A percentile compares a stretch with the other conserved stretches of the same genome.
phyloP scores from a whole-genome alignment of 1,140 invertebrate genomes.

The Rhopalosiphum maidis region DNA sequence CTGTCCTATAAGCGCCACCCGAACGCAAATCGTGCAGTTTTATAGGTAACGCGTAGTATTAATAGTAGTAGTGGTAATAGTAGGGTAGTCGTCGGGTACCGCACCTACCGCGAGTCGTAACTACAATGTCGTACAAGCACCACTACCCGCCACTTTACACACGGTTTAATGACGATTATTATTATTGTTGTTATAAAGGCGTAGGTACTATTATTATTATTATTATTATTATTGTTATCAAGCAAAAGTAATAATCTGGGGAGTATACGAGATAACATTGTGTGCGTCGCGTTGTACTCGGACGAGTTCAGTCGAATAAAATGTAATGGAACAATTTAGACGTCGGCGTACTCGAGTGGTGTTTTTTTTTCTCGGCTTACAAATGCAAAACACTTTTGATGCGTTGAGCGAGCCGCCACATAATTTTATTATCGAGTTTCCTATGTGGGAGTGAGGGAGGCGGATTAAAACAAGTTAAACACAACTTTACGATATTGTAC shows the following conservation, averaged over 20 bases:
- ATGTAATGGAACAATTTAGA: neutral
- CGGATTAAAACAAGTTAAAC: neutral
- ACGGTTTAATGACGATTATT: neutral
- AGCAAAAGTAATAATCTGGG: neutral
- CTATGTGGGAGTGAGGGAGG: too few species aligned
- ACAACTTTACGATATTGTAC: too few species aligned
- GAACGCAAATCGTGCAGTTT: neutral
- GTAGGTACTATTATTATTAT: neutral
- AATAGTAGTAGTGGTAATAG: too few species aligned
- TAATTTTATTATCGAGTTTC: neutral
- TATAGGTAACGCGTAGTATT: neutral
- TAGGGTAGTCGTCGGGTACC: too few species aligned
- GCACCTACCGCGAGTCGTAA: neutral
- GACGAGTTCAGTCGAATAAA: neutral
- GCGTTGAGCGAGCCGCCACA: neutral
- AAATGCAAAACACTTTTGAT: neutral
- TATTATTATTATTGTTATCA: too few species aligned
- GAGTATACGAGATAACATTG: neutral
- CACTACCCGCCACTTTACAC: too few species aligned
- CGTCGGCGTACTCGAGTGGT: neutral
- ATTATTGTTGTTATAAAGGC: neutral
- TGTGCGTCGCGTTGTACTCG: neutral
- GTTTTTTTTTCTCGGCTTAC: neutral
- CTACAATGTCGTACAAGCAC: neutral
- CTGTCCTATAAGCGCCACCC: neutral